Evolutionary conservation across 2,113 vertebrate species (phyloP), one percentile per base, ranked within the genome.

Genomic region (Podarcis muralis): DNA sequence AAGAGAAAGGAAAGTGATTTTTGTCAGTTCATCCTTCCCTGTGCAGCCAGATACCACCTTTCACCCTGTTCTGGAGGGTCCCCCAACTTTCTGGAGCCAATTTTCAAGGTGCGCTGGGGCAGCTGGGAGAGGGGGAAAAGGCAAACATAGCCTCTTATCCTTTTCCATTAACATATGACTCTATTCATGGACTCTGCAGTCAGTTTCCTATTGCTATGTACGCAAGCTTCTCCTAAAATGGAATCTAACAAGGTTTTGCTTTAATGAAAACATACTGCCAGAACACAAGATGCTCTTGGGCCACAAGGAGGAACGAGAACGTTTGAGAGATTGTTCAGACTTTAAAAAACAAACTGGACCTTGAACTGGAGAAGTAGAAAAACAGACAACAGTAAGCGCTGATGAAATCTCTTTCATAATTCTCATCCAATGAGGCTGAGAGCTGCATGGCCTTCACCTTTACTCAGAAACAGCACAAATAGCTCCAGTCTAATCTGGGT

Each of bases 351-450:
- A 20, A 32, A 6, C 18, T 92, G 88, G 76, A 77, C 22, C 66
- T n/a, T 87, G 18, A 92, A 78, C 12, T 12, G 3, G 88, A 75
- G 6, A 4, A 69, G 57, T 35, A 57, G 0, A 79, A 48, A 91
- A 90, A 75, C 25, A 76, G 12, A 62, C n/a, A n/a, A 35, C 4
- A 4, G 3, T 11, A 30, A 92, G 62, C 1, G 35, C 40, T 0
- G 62, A 1, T 0, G 25, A 83, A 35, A 68, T 53, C 59, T 43
- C 4, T 18, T 43, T 72, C 35, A 0, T 2, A 88, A 40, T 91
- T 86, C 57, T 83, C 59, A 78, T 85, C n/a, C 85, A 22, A 88
- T 25, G 20, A 85, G 75, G 90, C 65, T 59, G 89, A 90, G 68
- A 75, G 43, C 35, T 37, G 32, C 32, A 71, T 6, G 9, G 87